A percentile compares a stretch with the other conserved stretches of the same genome.
Evolutionary conservation across 2,797 vertebrate genomes (phyloP).

Genomic region (Galagoides demidoff): DNA sequence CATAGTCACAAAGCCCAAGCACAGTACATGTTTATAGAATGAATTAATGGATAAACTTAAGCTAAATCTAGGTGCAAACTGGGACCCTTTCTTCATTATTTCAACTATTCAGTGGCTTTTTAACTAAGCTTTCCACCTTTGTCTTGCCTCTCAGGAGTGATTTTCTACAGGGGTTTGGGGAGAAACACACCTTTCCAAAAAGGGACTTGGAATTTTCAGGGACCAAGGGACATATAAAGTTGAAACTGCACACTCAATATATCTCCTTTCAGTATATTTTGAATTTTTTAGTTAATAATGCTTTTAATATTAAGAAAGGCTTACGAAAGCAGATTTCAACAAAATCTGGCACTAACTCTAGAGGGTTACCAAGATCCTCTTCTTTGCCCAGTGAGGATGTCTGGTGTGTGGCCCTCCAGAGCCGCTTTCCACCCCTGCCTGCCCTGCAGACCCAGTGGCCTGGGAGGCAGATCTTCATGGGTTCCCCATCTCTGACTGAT

Average conservation of each 20-base stretch:
- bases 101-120: background rate
- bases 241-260: background rate
- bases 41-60: background rate
- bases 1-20: background rate
- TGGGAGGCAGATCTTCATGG: background rate
- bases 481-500: background rate
- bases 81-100: background rate
- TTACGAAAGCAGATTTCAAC: background rate
- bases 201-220: background rate
- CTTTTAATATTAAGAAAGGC: background rate
- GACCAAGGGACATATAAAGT: background rate
- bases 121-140: background rate
- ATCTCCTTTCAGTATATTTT: slow-evolving; percentile 26
- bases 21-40: background rate
- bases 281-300: background rate
- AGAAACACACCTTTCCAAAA: background rate
- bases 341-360: background rate
- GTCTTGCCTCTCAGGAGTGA: slow-evolving; percentile 8
- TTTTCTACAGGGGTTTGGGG: background rate
- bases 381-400: background rate
- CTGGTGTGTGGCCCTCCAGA: background rate
- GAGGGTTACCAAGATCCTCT: rapidly evolving
- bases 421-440: background rate
- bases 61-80: background rate
- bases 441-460: background rate